Evolutionary conservation across 2,888 invertebrate species (phyloP).

Genomic region (Erebia aethiops): DNA sequence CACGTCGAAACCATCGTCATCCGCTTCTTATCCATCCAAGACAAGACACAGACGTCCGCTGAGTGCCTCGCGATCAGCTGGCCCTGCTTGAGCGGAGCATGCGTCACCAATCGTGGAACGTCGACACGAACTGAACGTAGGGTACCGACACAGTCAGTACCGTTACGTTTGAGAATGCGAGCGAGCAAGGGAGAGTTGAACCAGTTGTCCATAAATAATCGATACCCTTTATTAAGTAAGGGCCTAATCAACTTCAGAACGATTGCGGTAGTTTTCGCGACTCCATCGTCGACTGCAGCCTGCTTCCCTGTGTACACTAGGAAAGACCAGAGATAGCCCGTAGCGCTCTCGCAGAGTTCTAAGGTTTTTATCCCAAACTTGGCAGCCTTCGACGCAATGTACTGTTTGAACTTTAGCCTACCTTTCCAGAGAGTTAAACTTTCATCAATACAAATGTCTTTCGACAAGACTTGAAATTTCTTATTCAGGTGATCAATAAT

Average conservation of each 20-base stretch:
- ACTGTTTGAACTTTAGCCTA: background rate
- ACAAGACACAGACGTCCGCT: background rate
- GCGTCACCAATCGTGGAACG: background rate
- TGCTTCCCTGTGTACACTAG: constrained; percentile 18
- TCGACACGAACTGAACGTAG: background rate
- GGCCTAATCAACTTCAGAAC: constrained; percentile 9
- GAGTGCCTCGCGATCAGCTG: background rate
- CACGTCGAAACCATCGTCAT: constrained; percentile 1
- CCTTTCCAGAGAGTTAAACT: background rate
- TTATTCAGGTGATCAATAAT: constrained; percentile 5
- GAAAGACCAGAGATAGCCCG: constrained; percentile 37
- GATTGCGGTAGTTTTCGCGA: background rate
- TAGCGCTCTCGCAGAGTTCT: constrained; percentile 34
- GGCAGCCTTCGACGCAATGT: constrained; percentile 14
- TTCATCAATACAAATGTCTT: constrained; percentile 12
- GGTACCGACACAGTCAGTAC: constrained; percentile 5
- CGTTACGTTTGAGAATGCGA: background rate
- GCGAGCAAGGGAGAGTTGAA: too few species aligned
- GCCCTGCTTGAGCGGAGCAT: background rate
- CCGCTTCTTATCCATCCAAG: constrained; percentile 6
- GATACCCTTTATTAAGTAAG: background rate
- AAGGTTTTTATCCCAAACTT: constrained; percentile 33
- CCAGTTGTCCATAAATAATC: too few species aligned
- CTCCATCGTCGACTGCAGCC: background rate
- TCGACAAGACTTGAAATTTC: background rate